These are phyloP conservation scores for Phenacoccus solenopsis DNA, from an alignment of 1,140 invertebrate species.

Conservation along the genomic window DNA sequence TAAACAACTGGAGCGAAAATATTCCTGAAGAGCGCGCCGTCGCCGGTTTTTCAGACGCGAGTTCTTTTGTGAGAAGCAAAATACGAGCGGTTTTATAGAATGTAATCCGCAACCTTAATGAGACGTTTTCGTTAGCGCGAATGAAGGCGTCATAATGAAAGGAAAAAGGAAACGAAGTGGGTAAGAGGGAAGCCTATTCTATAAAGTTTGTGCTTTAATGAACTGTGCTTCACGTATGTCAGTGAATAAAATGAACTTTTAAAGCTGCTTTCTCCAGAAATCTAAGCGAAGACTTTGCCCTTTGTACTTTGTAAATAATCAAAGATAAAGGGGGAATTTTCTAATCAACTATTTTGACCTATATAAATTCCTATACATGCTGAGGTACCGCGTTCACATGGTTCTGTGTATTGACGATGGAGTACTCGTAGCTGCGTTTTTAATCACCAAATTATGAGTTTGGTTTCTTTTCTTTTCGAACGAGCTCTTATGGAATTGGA, in stretches of 20 bases:
- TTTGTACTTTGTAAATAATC: not conserved
- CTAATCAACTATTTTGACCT: conserved; percentile 2
- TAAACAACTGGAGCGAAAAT: not conserved
- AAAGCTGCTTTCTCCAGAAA: not conserved
- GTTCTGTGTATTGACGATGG: no score
- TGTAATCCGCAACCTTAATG: conserved; percentile 1
- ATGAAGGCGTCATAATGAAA: conserved; percentile 1
- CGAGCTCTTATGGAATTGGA: no score
- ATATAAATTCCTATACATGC: no score
- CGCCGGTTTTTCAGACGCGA: not conserved
- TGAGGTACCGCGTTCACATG: no score
- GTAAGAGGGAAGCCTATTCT: not conserved
- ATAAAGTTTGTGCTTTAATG: conserved; percentile 2
- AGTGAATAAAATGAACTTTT: conserved; percentile 3
- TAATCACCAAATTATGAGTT: no score
- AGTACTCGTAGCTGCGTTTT: no score
- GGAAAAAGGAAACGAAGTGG: conserved; percentile 1
- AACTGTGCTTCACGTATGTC: conserved; percentile 1
- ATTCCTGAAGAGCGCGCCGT: not conserved
- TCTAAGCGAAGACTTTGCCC: not conserved
- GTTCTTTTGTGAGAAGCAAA: not conserved
- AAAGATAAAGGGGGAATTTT: not conserved
- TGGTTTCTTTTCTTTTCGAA: no score
- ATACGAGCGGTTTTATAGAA: not conserved
- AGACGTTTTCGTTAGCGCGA: not conserved